Conservation (phyloP, 2,888 invertebrate genomes). For the Eudemis profundana region DNA sequence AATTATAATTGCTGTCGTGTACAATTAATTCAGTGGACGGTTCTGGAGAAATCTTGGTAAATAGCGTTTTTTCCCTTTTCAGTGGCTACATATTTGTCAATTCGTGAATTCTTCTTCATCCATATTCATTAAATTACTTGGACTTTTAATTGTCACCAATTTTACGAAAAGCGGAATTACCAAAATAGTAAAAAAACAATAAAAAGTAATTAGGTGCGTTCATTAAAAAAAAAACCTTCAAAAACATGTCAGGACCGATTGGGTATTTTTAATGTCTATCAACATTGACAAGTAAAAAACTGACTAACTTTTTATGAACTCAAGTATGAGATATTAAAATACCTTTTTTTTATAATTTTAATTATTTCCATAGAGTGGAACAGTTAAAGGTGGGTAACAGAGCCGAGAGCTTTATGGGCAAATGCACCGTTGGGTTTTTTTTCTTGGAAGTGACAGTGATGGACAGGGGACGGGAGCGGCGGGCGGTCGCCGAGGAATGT, state of each 20-base stretch:
- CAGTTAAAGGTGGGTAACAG: conserved; percentile 30
- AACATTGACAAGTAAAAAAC: conserved; percentile 18
- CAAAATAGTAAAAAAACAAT: no score
- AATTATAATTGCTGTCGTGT: conserved; percentile 42
- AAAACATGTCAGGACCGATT: not conserved
- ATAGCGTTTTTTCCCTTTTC: not conserved
- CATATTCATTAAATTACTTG: not conserved
- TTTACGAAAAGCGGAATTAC: not conserved
- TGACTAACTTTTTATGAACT: conserved; percentile 3
- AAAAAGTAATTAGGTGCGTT: no score
- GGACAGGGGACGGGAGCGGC: conserved; percentile 59
- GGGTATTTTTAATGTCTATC: not conserved
- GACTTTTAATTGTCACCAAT: not conserved
- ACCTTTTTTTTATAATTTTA: conserved; percentile 32
- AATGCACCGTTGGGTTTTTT: conserved; percentile 59
- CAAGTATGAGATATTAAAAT: conserved; percentile 18
- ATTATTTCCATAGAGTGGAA: conserved; percentile 36
- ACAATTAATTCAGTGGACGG: conserved; percentile 34
- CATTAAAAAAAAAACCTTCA: not conserved
- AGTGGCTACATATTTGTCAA: not conserved
- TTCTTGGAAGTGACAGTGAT: conserved; percentile 71
- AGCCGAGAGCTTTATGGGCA: conserved; percentile 51
- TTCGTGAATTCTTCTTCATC: not conserved
- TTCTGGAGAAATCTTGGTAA: conserved; percentile 21
- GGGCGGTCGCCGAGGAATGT: conserved; percentile 59